Evolutionary conservation across 1,140 invertebrate species (phyloP).

Genomic region (Aphaenogaster rudis): DNA sequence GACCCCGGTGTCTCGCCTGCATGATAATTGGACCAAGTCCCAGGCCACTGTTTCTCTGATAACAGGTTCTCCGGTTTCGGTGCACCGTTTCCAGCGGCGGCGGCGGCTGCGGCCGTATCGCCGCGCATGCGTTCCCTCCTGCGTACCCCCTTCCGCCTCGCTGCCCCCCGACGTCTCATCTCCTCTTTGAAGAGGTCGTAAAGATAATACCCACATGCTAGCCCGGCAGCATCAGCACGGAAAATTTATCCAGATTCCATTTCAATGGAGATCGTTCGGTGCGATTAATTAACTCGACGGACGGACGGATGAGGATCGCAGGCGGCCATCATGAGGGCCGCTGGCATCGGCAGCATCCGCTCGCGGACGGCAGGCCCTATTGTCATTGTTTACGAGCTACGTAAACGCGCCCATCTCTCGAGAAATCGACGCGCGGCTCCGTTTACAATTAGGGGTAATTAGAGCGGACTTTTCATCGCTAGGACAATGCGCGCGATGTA

Average conservation of each 20-base stretch:
- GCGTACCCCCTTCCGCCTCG: slow-evolving; percentile 41
- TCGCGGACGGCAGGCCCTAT: slow-evolving; percentile 21
- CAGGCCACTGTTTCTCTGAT: slow-evolving; percentile 79
- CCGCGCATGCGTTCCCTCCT: slow-evolving; percentile 52
- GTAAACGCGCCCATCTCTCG: slow-evolving; percentile 7
- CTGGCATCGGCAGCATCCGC: slow-evolving; percentile 13
- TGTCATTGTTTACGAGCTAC: slow-evolving; percentile 58
- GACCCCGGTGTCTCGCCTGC: slow-evolving; percentile 57
- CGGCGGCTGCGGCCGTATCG: slow-evolving; percentile 41
- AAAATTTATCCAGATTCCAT: slow-evolving; percentile 76
- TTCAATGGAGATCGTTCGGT: slow-evolving; percentile 72
- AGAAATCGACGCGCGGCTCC: slow-evolving; percentile 47
- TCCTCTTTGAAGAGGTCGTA: slow-evolving; percentile 79
- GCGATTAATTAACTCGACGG: slow-evolving; percentile 72
- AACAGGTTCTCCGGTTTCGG: slow-evolving; percentile 78
- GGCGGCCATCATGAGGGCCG: slow-evolving; percentile 67
- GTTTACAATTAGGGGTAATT: slow-evolving; percentile 36
- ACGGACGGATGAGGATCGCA: slow-evolving; percentile 54
- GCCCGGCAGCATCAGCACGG: slow-evolving; percentile 64
- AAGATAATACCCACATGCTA: slow-evolving; percentile 83
- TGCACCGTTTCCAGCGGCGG: slow-evolving; percentile 52
- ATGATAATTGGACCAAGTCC: slow-evolving; percentile 78
- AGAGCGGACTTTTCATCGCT: slow-evolving; percentile 42
- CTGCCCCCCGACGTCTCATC: slow-evolving; percentile 58
- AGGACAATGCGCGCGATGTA: slow-evolving; percentile 27